Conservation (phyloP, 2,888 invertebrate species). For the Tetheella fluctuosa region DNA sequence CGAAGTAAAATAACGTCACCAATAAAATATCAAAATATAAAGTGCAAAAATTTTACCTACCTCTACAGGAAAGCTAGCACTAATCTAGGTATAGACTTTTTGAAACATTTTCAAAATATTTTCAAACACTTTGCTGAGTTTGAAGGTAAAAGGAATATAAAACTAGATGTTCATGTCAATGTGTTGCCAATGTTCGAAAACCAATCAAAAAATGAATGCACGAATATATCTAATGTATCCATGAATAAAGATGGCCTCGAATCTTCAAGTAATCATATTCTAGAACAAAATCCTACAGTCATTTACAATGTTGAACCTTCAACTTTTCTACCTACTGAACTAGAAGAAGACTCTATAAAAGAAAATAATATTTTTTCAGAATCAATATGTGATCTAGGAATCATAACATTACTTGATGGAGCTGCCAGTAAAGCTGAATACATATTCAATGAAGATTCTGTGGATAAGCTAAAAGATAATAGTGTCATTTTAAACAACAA, state of each 20-base stretch:
- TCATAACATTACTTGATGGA: constrained; percentile 63
- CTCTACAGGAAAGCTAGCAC: constrained; percentile 42
- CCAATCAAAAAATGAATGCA: constrained; percentile 27
- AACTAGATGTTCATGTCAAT: constrained; percentile 62
- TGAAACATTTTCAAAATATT: constrained; percentile 51
- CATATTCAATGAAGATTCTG: constrained; percentile 43
- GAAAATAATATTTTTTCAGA: constrained; percentile 16
- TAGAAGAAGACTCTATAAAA: constrained; percentile 11
- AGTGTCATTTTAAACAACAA: constrained; percentile 19
- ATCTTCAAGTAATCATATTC: not conserved
- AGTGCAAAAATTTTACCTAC: constrained; percentile 43
- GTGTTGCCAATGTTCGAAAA: constrained; percentile 43
- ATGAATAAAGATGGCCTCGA: constrained; percentile 18
- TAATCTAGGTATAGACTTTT: constrained; percentile 31
- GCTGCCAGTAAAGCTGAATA: constrained; percentile 58
- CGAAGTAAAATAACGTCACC: not conserved
- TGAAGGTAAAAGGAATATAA: constrained; percentile 50
- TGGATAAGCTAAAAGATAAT: constrained; percentile 25
- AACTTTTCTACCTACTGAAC: not conserved
- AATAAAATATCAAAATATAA: constrained; percentile 28
- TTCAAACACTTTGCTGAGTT: constrained; percentile 53
- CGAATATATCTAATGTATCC: constrained; percentile 22
- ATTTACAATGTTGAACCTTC: constrained; percentile 19
- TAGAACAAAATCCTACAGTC: constrained; percentile 18
- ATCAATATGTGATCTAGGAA: constrained; percentile 34